phyloP scores from a whole-genome alignment of 2,888 invertebrate genomes.

The Melanchra persicariae region DNA sequence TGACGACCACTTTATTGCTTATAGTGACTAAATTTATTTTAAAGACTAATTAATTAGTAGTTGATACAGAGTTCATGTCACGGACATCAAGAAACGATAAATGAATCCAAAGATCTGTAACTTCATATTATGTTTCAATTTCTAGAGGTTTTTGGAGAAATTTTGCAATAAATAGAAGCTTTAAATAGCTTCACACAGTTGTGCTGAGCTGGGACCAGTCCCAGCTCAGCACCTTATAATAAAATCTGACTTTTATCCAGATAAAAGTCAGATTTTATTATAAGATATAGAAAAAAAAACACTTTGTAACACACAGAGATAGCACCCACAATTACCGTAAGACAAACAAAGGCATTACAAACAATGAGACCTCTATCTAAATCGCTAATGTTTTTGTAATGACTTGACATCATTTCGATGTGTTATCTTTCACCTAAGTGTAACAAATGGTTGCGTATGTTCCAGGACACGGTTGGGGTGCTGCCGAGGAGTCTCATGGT shows the following conservation, averaged over 20 bases:
- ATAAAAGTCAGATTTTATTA: neutral
- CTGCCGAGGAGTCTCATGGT: slow-evolving; percentile 83
- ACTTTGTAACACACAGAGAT: slow-evolving; percentile 15
- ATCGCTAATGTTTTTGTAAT: slow-evolving; percentile 46
- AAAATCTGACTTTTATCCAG: neutral
- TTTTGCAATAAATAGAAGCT: no score
- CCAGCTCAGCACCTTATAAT: no score
- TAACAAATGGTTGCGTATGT: slow-evolving; percentile 39
- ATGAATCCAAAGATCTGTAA: neutral
- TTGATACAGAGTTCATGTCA: no score
- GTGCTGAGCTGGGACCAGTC: no score
- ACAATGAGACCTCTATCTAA: slow-evolving; percentile 37
- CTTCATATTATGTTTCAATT: neutral
- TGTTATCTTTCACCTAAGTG: slow-evolving; percentile 34
- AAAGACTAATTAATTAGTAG: no score
- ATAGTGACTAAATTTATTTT: no score
- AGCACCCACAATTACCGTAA: slow-evolving; percentile 23
- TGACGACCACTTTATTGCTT: slow-evolving; percentile 46
- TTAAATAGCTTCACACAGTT: neutral
- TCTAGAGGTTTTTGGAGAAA: neutral
- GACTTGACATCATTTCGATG: slow-evolving; percentile 21
- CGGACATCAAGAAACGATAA: neutral
- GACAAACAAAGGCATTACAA: slow-evolving; percentile 40
- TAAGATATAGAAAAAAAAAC: slow-evolving; percentile 33
- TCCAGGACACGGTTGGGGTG: slow-evolving; percentile 86